Percentiles rank a stretch among this genome's conserved stretches.
These are phyloP conservation scores for Mesopsocus fuscifrons DNA, from an alignment of 2,888 invertebrate species.

Conservation along the genomic window DNA sequence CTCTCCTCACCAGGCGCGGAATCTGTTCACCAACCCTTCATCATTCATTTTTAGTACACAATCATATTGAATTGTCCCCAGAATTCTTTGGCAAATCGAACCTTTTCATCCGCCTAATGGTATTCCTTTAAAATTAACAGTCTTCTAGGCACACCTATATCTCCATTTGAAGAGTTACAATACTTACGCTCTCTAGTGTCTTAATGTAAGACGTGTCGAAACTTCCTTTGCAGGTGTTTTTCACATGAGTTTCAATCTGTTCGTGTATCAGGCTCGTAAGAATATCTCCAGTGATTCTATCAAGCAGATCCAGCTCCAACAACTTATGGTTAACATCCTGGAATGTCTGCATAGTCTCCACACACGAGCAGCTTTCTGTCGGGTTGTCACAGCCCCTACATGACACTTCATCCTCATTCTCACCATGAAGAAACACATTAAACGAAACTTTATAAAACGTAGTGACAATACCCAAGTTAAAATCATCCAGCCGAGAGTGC, in stretches of 20 bases:
- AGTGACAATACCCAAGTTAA: constrained; percentile 46
- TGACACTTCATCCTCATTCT: constrained; percentile 33
- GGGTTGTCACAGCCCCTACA: constrained; percentile 58
- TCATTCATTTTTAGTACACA: no score
- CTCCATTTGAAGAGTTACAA: no score
- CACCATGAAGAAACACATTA: constrained; percentile 38
- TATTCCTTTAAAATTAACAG: no score
- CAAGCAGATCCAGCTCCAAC: constrained; percentile 57
- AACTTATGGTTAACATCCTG: constrained; percentile 55
- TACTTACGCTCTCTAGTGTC: constrained; percentile 46
- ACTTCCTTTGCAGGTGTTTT: constrained; percentile 64
- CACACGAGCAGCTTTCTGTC: constrained; percentile 38
- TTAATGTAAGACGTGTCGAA: constrained; percentile 67
- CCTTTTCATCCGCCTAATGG: no score
- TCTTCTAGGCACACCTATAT: no score
- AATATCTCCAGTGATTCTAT: constrained; percentile 67
- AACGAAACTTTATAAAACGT: constrained; percentile 63
- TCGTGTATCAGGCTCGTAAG: constrained; percentile 66
- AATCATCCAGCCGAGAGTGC: constrained; percentile 47
- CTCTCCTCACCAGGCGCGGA: no score
- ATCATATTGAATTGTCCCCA: no score
- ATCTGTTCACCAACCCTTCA: no score
- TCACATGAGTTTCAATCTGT: constrained; percentile 68
- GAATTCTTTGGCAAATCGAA: no score
- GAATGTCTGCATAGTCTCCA: constrained; percentile 47